phyloP scores from a whole-genome alignment of 92 coral and sea anemone species.

The Epizoanthus ramosus region DNA sequence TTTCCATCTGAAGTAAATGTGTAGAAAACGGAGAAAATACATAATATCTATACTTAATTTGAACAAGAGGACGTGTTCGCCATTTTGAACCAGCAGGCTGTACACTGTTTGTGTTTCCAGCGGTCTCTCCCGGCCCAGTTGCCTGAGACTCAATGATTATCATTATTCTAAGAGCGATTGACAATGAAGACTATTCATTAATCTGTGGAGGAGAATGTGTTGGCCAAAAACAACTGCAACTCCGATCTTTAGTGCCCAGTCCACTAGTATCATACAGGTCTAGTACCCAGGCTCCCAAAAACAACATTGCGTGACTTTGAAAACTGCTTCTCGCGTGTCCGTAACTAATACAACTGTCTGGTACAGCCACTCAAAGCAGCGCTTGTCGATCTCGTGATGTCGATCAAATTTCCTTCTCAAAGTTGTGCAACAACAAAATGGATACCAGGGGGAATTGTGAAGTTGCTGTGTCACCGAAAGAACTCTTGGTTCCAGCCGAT shows the following conservation, averaged over 20 bases:
- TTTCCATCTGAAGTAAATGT: too few species aligned
- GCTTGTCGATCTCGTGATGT: background rate
- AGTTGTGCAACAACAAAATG: constrained; percentile 4
- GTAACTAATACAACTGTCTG: background rate
- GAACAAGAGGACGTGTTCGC: too few species aligned
- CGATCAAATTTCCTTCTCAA: background rate
- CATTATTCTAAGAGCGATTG: too few species aligned
- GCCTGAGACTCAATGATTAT: too few species aligned
- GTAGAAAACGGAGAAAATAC: too few species aligned
- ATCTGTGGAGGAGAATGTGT: too few species aligned
- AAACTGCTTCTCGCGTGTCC: background rate
- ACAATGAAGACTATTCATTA: too few species aligned
- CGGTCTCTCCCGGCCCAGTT: too few species aligned
- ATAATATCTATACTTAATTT: too few species aligned
- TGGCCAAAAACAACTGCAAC: background rate
- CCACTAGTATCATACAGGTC: background rate
- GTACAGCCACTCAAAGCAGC: background rate
- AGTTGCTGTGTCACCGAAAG: background rate
- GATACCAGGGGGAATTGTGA: background rate
- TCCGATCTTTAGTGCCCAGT: background rate
- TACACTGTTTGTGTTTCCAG: too few species aligned
- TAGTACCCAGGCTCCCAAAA: background rate
- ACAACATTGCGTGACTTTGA: background rate
- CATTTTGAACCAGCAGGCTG: too few species aligned
- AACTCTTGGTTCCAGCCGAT: constrained; percentile 15